Conservation (phyloP, 2,113 vertebrate species). For the Petromus typicus region DNA sequence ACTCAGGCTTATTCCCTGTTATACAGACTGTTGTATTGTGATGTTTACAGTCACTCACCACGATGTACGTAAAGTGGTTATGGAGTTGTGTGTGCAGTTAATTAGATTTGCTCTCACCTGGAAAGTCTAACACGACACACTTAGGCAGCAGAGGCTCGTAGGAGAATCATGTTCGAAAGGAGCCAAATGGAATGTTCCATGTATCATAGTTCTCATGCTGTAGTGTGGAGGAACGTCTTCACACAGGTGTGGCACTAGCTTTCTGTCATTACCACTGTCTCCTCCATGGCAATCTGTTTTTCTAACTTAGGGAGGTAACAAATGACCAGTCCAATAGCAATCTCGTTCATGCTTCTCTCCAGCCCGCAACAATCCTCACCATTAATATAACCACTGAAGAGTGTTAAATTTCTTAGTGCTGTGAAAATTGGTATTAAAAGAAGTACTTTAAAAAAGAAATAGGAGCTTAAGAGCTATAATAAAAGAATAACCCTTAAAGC, state of each 20-base stretch:
- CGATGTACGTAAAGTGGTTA: slow-evolving; percentile 45
- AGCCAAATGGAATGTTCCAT: background rate
- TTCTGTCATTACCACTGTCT: background rate
- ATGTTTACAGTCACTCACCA: background rate
- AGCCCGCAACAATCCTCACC: slow-evolving; percentile 34
- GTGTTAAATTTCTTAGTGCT: slow-evolving; percentile 82
- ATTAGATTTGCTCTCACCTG: background rate
- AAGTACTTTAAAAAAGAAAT: slow-evolving; percentile 82
- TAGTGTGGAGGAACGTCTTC: background rate
- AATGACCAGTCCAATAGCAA: slow-evolving; percentile 35
- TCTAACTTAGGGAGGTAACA: slow-evolving; percentile 10
- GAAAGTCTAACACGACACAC: background rate
- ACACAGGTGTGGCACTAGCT: background rate
- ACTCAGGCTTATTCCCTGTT: background rate
- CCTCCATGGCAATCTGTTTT: background rate
- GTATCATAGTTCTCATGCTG: too few species aligned
- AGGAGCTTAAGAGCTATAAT: slow-evolving; percentile 82
- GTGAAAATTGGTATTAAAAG: slow-evolving; percentile 83
- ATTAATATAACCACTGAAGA: slow-evolving; percentile 78
- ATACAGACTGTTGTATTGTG: background rate
- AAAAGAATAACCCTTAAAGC: slow-evolving; percentile 84
- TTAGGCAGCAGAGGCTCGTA: background rate
- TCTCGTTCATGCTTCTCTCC: background rate
- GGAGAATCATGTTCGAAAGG: background rate
- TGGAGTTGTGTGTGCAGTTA: background rate